A percentile compares a stretch with the other conserved stretches of the same genome.
Conservation (phyloP, 2,797 vertebrate species). For the Bovichtus diacanthus region DNA sequence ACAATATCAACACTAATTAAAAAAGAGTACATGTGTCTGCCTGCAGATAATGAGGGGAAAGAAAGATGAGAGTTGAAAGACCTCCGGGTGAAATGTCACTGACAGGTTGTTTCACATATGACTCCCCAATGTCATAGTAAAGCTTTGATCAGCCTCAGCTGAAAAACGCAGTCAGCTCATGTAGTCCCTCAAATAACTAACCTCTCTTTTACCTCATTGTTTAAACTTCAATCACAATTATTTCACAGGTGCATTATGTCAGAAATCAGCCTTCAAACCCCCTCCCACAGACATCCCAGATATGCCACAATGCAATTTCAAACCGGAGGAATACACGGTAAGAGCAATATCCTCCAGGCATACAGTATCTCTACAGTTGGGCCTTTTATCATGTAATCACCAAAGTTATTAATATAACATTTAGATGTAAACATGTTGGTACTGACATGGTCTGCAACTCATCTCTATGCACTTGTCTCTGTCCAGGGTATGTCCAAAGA, state of each 20-base stretch:
- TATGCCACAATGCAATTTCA: conserved; percentile 92
- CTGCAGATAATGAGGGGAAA: not conserved
- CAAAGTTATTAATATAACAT: not conserved
- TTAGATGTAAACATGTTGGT: not conserved
- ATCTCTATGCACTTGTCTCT: not conserved
- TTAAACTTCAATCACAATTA: not conserved
- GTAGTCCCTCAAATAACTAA: not conserved
- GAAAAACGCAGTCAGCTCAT: not conserved
- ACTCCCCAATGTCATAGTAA: not conserved
- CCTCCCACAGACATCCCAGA: conserved; percentile 62
- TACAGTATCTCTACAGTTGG: not conserved
- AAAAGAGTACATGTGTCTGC: not conserved
- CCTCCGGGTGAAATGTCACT: not conserved
- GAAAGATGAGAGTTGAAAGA: not conserved
- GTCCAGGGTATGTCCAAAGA: conserved; percentile 86
- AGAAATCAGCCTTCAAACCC: conserved; percentile 72
- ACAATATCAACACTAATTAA: not conserved
- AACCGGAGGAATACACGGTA: conserved; percentile 90
- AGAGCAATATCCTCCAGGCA: conserved; percentile 27
- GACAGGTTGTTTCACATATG: not conserved
- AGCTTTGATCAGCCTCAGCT: not conserved
- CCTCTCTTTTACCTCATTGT: not conserved
- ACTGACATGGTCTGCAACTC: not conserved
- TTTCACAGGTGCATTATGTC: conserved; percentile 80
- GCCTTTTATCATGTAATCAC: not conserved